Percentiles rank a stretch among this genome's conserved stretches.
These are phyloP conservation scores for Ganaspis brasiliensis DNA, from an alignment of 2,888 invertebrate genomes.

Conservation along the genomic window DNA sequence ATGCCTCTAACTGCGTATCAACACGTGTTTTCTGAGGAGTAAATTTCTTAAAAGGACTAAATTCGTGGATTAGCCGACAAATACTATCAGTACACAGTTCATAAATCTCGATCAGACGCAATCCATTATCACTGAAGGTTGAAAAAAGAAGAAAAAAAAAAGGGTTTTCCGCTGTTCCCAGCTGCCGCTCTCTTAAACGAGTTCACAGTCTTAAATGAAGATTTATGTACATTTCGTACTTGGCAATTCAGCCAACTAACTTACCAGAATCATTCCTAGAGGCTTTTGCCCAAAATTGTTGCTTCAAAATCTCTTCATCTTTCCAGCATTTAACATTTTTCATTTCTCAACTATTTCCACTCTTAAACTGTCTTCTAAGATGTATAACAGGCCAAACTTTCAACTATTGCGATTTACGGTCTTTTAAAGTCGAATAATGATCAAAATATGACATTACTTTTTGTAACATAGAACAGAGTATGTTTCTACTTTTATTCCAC, in stretches of 20 bases:
- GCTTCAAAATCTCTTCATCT: slow-evolving; percentile 57
- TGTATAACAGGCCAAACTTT: neutral
- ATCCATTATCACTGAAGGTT: slow-evolving; percentile 39
- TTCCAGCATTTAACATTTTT: slow-evolving; percentile 9
- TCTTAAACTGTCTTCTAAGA: no score
- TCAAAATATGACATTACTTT: no score
- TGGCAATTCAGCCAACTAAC: slow-evolving; percentile 37
- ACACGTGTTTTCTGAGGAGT: neutral
- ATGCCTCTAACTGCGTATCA: no score
- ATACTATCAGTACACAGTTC: slow-evolving; percentile 29
- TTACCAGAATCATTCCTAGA: slow-evolving; percentile 30
- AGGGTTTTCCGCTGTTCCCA: slow-evolving; percentile 15
- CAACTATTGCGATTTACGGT: neutral
- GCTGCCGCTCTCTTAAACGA: slow-evolving; percentile 38
- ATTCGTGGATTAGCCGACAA: neutral
- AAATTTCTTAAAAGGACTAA: neutral
- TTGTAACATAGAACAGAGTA: no score
- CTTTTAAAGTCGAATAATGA: no score
- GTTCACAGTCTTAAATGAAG: slow-evolving; percentile 36
- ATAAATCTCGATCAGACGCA: slow-evolving; percentile 41
- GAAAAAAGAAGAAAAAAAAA: slow-evolving; percentile 6
- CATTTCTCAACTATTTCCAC: neutral
- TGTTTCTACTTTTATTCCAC: no score
- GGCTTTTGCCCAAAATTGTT: slow-evolving; percentile 59
- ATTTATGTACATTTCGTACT: slow-evolving; percentile 37